These are phyloP conservation scores for Echinometra lucunter DNA, from an alignment of 53 echinoderm and acorn worm species.

Conservation along the genomic window DNA sequence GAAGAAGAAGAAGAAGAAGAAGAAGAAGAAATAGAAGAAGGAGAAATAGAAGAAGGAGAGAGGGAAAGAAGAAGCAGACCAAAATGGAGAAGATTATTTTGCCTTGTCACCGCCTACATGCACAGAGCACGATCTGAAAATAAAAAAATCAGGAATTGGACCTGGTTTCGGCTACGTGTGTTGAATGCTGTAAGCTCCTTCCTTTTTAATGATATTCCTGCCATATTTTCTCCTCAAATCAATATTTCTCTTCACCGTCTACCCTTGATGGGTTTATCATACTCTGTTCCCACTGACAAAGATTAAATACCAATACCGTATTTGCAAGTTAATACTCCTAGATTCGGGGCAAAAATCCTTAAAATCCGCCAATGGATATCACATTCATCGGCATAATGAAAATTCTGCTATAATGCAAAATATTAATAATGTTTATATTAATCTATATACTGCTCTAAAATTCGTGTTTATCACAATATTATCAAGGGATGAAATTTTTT, in stretches of 20 bases:
- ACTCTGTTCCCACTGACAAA: neutral
- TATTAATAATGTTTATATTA: no score
- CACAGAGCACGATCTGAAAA: neutral
- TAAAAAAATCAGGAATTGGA: neutral
- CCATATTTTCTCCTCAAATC: conserved; percentile 44
- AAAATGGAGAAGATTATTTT: neutral
- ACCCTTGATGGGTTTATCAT: conserved; percentile 20
- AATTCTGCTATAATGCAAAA: no score
- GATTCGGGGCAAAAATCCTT: neutral
- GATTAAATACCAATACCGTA: neutral
- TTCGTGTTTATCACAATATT: no score
- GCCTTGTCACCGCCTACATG: neutral
- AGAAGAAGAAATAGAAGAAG: neutral
- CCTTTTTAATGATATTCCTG: conserved; percentile 47
- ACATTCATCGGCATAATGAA: no score
- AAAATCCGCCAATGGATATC: neutral
- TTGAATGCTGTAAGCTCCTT: conserved; percentile 4
- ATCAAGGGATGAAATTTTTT: no score
- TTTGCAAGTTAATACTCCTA: neutral
- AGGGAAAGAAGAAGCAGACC: neutral
- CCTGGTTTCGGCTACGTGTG: neutral
- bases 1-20: neutral
- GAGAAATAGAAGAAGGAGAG: neutral
- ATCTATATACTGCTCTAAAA: no score
- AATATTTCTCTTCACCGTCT: conserved; percentile 52